A percentile compares a stretch with the other conserved stretches of the same genome.
These are phyloP conservation scores for Crotophaga sulcirostris DNA, from an alignment of 2,113 vertebrate genomes.

Conservation along the genomic window DNA sequence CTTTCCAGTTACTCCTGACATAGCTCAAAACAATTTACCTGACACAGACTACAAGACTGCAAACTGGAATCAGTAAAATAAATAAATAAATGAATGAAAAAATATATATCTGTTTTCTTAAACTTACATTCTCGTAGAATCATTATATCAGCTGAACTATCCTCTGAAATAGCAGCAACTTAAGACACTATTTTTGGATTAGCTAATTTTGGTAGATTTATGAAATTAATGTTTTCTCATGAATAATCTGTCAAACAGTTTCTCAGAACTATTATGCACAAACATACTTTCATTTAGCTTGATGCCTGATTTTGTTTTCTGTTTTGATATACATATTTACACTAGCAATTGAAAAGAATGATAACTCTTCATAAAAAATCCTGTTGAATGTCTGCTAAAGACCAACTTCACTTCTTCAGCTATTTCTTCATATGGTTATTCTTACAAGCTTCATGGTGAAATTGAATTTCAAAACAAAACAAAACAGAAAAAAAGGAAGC, in stretches of 20 bases:
- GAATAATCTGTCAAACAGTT: background rate
- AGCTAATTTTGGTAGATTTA: background rate
- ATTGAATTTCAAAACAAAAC: background rate
- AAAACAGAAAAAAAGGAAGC: background rate
- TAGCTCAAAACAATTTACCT: background rate
- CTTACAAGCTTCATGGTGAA: background rate
- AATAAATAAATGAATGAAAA: background rate
- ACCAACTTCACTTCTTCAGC: background rate
- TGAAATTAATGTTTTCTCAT: background rate
- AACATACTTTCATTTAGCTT: background rate
- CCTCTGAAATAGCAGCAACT: background rate
- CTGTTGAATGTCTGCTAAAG: background rate
- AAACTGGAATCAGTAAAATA: background rate
- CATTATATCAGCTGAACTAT: background rate
- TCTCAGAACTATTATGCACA: background rate
- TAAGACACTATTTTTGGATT: background rate
- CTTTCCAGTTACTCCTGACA: background rate
- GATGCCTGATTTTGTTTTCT: background rate
- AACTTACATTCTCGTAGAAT: background rate
- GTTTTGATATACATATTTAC: background rate
- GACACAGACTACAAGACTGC: background rate
- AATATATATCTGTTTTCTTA: background rate
- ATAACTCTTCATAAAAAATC: background rate
- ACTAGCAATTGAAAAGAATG: background rate
- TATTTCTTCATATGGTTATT: background rate